Base-by-base conservation (phyloP, 1,140 invertebrate species). In the Leucophenga varia region DNA sequence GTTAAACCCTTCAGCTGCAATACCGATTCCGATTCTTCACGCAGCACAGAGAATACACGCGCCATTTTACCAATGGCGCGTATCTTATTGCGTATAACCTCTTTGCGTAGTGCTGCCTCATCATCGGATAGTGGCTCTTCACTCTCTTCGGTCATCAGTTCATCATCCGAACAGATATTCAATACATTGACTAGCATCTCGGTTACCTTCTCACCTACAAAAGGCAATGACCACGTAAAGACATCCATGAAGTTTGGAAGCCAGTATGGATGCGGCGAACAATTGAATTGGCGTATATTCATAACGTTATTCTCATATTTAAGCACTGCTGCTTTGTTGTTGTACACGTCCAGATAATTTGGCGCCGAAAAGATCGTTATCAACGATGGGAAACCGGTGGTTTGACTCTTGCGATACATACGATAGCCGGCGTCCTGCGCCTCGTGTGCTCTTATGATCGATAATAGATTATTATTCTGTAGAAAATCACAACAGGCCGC, bases 301-400 rank as follows among this genome's bases (percentile, higher is more conserved):
- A 99, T 98, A 54, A 98, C 95, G 82, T 98, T 98, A 79, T 99
- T 98, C 82, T 98, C 96, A 82, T 98, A 98, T 79, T 99, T 99
- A 65, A 99, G 82, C 74, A 99, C 95, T 64, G 96, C 96, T 76
- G 96, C 96, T 86, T 99, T 99, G 82, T 98, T 99, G 82, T 98
- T 98, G 80, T 98, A 99, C 52, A 98, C 96, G 84, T 99, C 96
- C 82, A 98, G 84, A 81, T 99, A 99, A 80, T 99, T 99, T 61
- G 96, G 96, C 75, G 96, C 96, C 72, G 93, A 97, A 78, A 99
- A 99, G 79, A 99, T 98, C 64, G 96, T 99, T 69, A 99, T 99
- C 67, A 99, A 86, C 73, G 95, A 98, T 64, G 96, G 96, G 79
- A 98, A 99, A 71, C 95, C 95, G 68, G 96, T 98, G 59, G 93